A percentile compares a stretch with the other conserved stretches of the same genome.
These are phyloP conservation scores for Ibycter americanus DNA, from an alignment of 2,797 vertebrate genomes.

Conservation along the genomic window DNA sequence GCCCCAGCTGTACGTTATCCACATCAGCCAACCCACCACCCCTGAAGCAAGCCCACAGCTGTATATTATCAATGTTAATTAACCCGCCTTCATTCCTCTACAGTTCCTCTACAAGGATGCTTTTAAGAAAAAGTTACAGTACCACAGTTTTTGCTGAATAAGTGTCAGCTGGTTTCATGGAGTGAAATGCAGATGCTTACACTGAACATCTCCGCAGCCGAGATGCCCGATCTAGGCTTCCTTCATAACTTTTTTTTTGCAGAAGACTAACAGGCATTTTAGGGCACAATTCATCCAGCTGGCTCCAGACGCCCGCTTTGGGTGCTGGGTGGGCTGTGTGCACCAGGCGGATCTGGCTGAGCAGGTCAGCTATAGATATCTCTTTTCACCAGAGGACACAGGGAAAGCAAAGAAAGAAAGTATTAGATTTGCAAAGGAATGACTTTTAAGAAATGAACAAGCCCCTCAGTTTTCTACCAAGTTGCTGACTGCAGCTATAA, in stretches of 20 bases:
- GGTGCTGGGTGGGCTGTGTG: accelerated
- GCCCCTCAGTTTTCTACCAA: background rate
- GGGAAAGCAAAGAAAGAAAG: background rate
- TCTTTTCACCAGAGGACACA: background rate
- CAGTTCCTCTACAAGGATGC: too few relatives aligned
- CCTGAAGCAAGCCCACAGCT: too few relatives aligned
- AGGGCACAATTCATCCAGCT: background rate
- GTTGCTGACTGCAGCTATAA: background rate
- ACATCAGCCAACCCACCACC: too few relatives aligned
- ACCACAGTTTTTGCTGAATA: background rate
- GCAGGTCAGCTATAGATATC: background rate
- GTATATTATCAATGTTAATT: too few relatives aligned
- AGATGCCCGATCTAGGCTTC: background rate
- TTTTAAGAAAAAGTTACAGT: background rate
- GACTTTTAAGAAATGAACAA: background rate
- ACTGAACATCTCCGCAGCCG: background rate
- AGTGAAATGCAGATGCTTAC: background rate
- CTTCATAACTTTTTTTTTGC: background rate
- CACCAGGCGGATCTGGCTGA: background rate
- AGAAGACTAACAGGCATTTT: background rate
- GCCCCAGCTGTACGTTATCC: too few relatives aligned
- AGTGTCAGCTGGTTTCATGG: accelerated
- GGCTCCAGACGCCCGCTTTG: accelerated
- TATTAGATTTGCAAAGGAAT: background rate
- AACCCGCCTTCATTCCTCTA: too few relatives aligned